Base-by-base conservation (phyloP, 2,888 invertebrate genomes). In the Agriopis marginaria region DNA sequence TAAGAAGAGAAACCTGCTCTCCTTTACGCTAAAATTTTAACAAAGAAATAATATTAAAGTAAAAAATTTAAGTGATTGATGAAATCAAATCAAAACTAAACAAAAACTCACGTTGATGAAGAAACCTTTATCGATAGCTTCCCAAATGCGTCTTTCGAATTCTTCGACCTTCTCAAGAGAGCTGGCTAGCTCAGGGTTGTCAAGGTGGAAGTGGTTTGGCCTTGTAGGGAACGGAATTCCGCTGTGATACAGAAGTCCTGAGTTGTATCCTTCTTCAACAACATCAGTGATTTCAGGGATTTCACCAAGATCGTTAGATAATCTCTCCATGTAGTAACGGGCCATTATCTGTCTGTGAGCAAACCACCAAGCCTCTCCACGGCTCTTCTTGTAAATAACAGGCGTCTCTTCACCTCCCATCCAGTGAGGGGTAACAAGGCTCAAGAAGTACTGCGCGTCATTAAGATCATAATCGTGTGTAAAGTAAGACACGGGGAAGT, bases 241-340 rank as follows among this genome's bases (percentile, higher is more conserved):
- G 75, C 96, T 97, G 79, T 94, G 93, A 84, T 95, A 95, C 65
- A 95, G 88, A 74, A 97, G 88, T 70, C 96, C 95, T 60, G 97
- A 95, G 61, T 95, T 94, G 87, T 95, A 97, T 10, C 96, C 96
- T 72, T 95, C 90, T 74, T 95, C 85, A 60, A 96, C 89, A 63
- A 94, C 85, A 71, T 73, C 44, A 7, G 93, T 94, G 45, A 95
- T 92, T 8, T 94, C 91, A 40, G 95, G 92, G 74, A 97, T 96
- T 72, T 96, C 96, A 39, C 96, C 95, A 60, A 96, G 91, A 69
- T 95, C 96, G 81, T 96, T 96, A 8, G 96, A 96, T 63, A 97
- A 88, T 85, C 97, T 96, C 84, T 97, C 97, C 90, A 97, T 92
- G 83, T 97, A 96, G 89, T 97, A 97, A 75, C 96, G 96, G 71